phyloP scores from a whole-genome alignment of 2,113 vertebrate genomes.

The Numenius arquata region DNA sequence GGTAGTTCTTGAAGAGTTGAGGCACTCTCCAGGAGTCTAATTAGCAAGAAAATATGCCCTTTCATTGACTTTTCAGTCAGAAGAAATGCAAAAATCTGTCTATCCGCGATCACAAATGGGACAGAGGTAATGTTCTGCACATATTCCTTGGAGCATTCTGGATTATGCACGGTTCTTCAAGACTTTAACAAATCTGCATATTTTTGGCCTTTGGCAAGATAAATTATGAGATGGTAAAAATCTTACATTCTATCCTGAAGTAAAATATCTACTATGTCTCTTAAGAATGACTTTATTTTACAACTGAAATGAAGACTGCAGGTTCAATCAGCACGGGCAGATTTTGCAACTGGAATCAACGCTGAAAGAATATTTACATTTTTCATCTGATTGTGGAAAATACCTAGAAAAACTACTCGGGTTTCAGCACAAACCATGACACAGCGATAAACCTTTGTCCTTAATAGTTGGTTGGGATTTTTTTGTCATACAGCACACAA shows the following conservation, averaged over 20 bases:
- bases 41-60: constrained; percentile 60
- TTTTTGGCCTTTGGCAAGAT: constrained; percentile 39
- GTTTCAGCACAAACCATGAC: neutral
- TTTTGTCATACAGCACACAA: neutral
- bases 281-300: neutral
- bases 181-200: constrained; percentile 9
- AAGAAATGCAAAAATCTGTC: constrained; percentile 25
- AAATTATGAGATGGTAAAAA: constrained; percentile 17
- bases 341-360: neutral
- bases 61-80: constrained; percentile 56
- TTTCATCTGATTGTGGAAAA: neutral
- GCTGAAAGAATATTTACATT: neutral
- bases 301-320: neutral
- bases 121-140: neutral
- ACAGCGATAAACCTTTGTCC: neutral
- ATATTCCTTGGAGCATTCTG: constrained; percentile 35
- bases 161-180: constrained; percentile 11
- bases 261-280: neutral
- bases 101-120: constrained; percentile 46
- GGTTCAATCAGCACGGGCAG: neutral
- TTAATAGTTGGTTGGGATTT: neutral
- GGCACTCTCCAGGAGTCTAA: constrained; percentile 58
- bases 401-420: neutral
- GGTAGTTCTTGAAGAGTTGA: constrained; percentile 18
- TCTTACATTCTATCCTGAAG: neutral